Evolutionary conservation across 2,797 vertebrate genomes (phyloP).

Genomic region (Steatocranus sp.): DNA sequence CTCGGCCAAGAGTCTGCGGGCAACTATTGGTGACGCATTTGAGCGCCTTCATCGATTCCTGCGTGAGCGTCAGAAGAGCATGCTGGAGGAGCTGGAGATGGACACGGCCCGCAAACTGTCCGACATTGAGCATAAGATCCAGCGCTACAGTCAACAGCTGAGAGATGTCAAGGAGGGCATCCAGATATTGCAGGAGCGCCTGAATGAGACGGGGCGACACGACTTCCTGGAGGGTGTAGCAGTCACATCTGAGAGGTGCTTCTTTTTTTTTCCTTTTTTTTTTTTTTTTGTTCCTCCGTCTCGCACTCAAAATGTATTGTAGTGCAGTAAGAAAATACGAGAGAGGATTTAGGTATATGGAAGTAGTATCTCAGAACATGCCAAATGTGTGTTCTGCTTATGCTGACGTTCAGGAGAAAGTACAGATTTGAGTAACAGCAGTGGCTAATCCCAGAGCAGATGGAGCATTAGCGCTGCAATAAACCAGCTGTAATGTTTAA

Average conservation of each 20-base stretch:
- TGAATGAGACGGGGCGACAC: constrained; percentile 85
- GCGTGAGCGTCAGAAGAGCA: constrained; percentile 93
- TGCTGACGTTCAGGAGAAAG: constrained; percentile 25
- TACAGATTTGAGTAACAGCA: constrained; percentile 38
- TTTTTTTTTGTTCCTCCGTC: rapidly evolving
- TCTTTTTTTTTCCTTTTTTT: background rate
- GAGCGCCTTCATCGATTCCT: constrained; percentile 92
- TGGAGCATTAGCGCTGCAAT: constrained; percentile 47
- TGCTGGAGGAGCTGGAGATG: constrained; percentile 95
- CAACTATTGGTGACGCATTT: constrained; percentile 90
- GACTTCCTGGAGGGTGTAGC: constrained; percentile 89
- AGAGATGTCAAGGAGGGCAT: constrained; percentile 93
- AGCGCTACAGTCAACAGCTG: constrained; percentile 95
- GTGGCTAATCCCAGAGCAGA: constrained; percentile 55
- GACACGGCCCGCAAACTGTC: constrained; percentile 90
- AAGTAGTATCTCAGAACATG: background rate
- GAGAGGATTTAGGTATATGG: background rate
- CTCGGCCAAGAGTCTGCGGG: constrained; percentile 90
- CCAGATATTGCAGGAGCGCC: constrained; percentile 93
- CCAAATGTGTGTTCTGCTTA: background rate
- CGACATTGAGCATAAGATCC: constrained; percentile 97
- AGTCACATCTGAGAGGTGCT: constrained; percentile 78
- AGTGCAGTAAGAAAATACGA: background rate
- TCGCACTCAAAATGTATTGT: background rate
- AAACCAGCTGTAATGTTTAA: constrained; percentile 51